Conservation (phyloP, 2,797 vertebrate genomes). For the Lithobates sylvaticus region DNA sequence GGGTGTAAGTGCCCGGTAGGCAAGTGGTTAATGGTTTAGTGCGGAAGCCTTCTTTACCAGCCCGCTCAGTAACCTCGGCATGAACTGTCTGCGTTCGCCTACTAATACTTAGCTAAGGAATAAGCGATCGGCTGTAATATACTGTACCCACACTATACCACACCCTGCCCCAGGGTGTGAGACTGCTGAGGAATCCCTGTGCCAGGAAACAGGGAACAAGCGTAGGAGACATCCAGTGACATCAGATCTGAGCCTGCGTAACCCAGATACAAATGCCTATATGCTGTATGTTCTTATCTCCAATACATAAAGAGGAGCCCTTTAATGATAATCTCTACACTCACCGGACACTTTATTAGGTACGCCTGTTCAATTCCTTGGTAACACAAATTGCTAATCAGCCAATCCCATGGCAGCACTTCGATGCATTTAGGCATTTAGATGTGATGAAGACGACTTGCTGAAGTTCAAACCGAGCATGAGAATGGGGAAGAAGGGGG, state of each 20-base stretch:
- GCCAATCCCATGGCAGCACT: no score
- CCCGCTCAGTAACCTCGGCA: background rate
- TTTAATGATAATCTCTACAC: background rate
- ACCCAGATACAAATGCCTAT: background rate
- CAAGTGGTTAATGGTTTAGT: no score
- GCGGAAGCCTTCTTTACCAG: background rate
- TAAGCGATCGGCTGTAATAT: constrained; percentile 1
- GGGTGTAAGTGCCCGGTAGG: no score
- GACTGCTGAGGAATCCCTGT: background rate
- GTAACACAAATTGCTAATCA: no score
- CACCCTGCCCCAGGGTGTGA: constrained; percentile 6
- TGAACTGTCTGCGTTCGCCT: background rate
- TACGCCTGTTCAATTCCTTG: no score
- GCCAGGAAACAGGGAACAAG: constrained; percentile 20
- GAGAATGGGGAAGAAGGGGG: no score
- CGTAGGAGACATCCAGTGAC: background rate
- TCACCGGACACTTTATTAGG: no score
- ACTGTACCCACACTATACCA: background rate
- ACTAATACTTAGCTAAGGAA: background rate
- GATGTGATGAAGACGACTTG: no score
- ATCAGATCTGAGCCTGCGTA: background rate
- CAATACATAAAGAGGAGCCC: background rate
- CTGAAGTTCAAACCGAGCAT: no score
- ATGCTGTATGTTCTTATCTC: background rate
- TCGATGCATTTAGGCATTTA: no score